A percentile compares a stretch with the other conserved stretches of the same genome.
Conservation (phyloP, 2,888 invertebrate genomes). For the Dicycla oo region DNA sequence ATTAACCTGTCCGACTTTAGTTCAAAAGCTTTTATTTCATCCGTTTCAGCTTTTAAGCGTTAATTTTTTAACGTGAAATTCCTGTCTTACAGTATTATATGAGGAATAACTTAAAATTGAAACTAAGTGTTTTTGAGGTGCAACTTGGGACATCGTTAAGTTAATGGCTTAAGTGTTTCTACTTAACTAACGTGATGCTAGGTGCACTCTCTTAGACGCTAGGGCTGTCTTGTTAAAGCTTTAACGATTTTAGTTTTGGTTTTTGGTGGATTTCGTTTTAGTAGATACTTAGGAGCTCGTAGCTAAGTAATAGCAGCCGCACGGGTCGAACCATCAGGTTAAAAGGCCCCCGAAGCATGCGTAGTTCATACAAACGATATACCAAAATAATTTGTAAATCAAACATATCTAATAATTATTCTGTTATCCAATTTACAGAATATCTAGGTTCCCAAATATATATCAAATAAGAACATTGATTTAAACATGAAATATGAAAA, state of each 20-base stretch:
- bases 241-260: conserved; percentile 33
- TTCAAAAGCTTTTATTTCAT: conserved; percentile 61
- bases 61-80: conserved; percentile 51
- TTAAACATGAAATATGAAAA: no score
- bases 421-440: no score
- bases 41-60: conserved; percentile 55
- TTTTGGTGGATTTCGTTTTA: conserved; percentile 13
- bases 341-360: no score
- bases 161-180: conserved; percentile 62
- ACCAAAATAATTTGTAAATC: no score
- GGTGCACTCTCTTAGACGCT: conserved; percentile 43
- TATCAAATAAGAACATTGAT: no score
- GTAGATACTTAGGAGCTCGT: neutral
- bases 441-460: no score
- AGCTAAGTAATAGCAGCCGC: no score
- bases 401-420: no score
- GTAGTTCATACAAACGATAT: no score
- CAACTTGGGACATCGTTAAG: conserved; percentile 57
- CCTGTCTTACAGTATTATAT: conserved; percentile 49
- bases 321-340: no score
- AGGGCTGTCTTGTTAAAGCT: conserved; percentile 29
- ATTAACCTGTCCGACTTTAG: conserved; percentile 62
- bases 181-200: conserved; percentile 38
- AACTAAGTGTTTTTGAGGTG: conserved; percentile 62
- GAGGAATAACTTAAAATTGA: conserved; percentile 62